Percentiles rank a stretch among this genome's conserved stretches.
Evolutionary conservation across 2,113 vertebrate species (phyloP).

Genomic region (Delphinapterus leucas): DNA sequence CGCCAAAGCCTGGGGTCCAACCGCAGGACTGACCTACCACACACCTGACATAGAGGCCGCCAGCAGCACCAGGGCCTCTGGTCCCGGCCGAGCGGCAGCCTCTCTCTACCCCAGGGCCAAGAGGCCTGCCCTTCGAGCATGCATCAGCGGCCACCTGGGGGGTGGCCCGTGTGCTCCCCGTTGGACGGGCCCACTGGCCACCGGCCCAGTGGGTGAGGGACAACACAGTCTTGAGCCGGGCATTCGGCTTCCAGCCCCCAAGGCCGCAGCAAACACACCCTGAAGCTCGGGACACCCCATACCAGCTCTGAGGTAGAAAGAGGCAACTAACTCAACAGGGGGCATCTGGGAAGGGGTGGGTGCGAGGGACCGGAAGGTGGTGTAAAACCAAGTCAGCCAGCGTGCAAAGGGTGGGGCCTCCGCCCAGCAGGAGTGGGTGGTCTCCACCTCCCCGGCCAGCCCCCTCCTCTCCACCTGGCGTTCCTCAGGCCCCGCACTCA

Average conservation of each 20-base stretch:
- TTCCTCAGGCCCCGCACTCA: background rate
- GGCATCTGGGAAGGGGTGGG: background rate
- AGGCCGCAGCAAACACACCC: background rate
- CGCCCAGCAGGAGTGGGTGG: background rate
- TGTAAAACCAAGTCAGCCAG: background rate
- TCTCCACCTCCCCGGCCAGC: background rate
- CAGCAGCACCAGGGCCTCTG: background rate
- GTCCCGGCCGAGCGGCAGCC: background rate
- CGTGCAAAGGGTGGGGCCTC: too few species aligned
- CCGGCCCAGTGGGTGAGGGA: background rate
- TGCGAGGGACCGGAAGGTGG: background rate
- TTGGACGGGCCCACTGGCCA: background rate
- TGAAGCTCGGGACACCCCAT: too few species aligned
- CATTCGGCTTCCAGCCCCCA: background rate
- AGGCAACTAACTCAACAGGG: constrained; percentile 50
- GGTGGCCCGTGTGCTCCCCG: too few species aligned
- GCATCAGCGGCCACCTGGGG: background rate
- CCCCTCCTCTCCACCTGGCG: background rate
- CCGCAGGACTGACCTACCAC: background rate
- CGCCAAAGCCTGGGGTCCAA: background rate
- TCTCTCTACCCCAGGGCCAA: too few species aligned
- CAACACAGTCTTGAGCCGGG: background rate
- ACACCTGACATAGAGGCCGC: background rate
- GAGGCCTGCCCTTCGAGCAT: fast-evolving
- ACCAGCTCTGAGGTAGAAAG: constrained; percentile 81